These are phyloP conservation scores for Drosophila merina DNA, from an alignment of 2,888 invertebrate species.

Conservation along the genomic window DNA sequence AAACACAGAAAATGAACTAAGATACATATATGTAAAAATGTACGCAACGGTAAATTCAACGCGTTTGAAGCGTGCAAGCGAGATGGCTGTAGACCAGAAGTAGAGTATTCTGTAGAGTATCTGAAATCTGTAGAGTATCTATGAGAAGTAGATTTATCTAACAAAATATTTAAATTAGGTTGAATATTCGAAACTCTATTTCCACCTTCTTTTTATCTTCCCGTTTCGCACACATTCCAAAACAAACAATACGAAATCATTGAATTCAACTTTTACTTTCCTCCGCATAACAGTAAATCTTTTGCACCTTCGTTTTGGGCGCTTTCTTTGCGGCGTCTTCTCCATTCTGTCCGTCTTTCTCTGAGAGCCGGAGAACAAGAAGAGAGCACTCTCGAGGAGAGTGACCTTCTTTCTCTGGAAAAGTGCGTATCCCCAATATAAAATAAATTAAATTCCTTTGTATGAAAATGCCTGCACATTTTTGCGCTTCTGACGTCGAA, in stretches of 20 bases:
- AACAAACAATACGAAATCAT: conserved; percentile 52
- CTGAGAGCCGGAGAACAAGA: conserved; percentile 13
- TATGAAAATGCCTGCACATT: not conserved
- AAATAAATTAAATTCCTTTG: not conserved
- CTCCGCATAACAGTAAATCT: conserved; percentile 34
- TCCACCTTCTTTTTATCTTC: not conserved
- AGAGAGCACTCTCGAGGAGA: conserved; percentile 9
- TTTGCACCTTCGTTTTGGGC: conserved; percentile 32
- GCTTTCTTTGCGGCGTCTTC: conserved; percentile 51
- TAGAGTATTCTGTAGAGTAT: too few species aligned
- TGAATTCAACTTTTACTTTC: conserved; percentile 70
- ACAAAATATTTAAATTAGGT: not conserved
- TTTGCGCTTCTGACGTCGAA: conserved; percentile 14
- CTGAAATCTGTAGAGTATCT: too few species aligned
- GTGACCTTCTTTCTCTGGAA: conserved; percentile 7
- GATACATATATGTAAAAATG: not conserved
- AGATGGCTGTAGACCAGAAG: not conserved
- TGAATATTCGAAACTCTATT: not conserved
- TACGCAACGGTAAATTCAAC: conserved; percentile 28
- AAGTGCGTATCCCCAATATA: conserved; percentile 7
- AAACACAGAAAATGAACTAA: conserved; percentile 11
- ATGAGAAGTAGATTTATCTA: too few species aligned
- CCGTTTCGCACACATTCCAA: conserved; percentile 23
- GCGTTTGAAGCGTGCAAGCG: not conserved
- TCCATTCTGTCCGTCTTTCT: conserved; percentile 1